phyloP scores from a whole-genome alignment of 2,888 invertebrate genomes.

The Lycophotia porphyrea region DNA sequence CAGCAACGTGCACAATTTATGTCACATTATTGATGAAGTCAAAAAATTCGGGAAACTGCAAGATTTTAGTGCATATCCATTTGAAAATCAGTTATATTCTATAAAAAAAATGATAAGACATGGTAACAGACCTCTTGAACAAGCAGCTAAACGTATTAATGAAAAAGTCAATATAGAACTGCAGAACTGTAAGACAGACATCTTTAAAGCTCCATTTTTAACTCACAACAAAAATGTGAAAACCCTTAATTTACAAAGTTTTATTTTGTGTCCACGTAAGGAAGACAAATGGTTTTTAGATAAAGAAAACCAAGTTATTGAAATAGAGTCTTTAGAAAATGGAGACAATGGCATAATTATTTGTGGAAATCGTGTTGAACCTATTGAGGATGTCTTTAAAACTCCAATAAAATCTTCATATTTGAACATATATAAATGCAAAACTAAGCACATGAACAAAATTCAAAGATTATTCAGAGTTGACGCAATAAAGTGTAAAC shows the following conservation, averaged over 20 bases:
- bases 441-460: not conserved
- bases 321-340: constrained; percentile 2
- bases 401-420: constrained; percentile 8
- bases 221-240: too few relatives aligned
- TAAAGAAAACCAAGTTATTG: constrained; percentile 1
- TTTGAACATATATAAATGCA: constrained; percentile 7
- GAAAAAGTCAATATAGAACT: not conserved
- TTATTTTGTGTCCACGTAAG: too few relatives aligned
- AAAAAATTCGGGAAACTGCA: not conserved
- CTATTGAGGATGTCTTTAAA: constrained; percentile 4
- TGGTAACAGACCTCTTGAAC: not conserved
- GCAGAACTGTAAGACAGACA: not conserved
- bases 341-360: not conserved
- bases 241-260: too few relatives aligned
- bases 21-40: not conserved
- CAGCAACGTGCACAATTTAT: not conserved
- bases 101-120: not conserved
- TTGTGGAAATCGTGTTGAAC: not conserved
- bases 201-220: not conserved
- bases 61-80: constrained; percentile 1
- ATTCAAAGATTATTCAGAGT: not conserved
- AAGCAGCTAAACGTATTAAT: not conserved
- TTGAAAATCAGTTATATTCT: not conserved
- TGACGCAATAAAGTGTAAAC: not conserved
- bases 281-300: not conserved